phyloP scores from a whole-genome alignment of 2,113 vertebrate genomes.

The Grammomys surdaster region DNA sequence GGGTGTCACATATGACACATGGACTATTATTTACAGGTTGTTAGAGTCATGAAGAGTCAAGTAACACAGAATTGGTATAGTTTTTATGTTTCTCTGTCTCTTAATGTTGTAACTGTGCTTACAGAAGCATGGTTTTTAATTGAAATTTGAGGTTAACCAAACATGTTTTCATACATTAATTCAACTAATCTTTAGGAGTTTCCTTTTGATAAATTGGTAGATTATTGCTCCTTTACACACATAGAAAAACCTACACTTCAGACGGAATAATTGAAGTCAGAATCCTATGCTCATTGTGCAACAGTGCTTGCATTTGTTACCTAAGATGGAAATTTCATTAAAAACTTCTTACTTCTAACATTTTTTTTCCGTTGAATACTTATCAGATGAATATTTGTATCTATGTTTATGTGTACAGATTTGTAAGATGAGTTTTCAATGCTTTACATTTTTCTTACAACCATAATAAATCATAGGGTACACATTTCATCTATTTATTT shows the following conservation, averaged over 20 bases:
- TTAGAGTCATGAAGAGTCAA: neutral
- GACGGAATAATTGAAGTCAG: neutral
- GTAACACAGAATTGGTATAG: neutral
- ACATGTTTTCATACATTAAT: neutral
- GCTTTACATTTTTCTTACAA: neutral
- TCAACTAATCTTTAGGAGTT: neutral
- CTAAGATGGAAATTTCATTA: neutral
- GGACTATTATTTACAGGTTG: neutral
- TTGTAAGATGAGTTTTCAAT: neutral
- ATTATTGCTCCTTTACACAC: neutral
- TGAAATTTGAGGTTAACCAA: neutral
- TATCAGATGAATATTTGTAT: neutral
- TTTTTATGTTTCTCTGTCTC: neutral
- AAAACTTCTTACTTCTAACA: neutral
- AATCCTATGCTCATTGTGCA: rapidly evolving
- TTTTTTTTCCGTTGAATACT: neutral
- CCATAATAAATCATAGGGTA: neutral
- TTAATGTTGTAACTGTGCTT: neutral
- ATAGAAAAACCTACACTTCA: neutral
- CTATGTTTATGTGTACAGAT: neutral
- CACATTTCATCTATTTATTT: neutral
- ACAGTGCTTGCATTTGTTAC: neutral
- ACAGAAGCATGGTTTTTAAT: neutral
- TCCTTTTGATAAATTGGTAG: no score
- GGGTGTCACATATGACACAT: neutral